These are phyloP conservation scores for Microtus agrestis DNA, from an alignment of 2,797 vertebrate species.

Conservation along the genomic window DNA sequence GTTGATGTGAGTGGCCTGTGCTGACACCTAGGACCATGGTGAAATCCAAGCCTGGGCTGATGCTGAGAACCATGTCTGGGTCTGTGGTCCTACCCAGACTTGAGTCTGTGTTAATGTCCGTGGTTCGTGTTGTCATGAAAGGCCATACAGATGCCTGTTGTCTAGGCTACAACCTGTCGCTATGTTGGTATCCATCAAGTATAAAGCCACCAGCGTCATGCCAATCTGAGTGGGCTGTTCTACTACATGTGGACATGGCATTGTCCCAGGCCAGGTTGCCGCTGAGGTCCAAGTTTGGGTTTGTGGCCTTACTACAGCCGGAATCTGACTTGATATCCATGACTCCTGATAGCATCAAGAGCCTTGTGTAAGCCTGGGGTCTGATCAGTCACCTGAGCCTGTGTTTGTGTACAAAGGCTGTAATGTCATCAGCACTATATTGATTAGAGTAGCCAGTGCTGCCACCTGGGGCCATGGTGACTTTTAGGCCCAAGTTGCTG, in stretches of 20 bases:
- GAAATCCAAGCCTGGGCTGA: background rate
- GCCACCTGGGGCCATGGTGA: background rate
- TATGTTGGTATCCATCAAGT: background rate
- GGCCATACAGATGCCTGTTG: background rate
- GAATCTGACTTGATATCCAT: background rate
- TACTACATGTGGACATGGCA: background rate
- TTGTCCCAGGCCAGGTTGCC: background rate
- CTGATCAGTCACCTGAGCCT: background rate
- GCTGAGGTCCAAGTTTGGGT: background rate
- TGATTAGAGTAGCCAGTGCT: background rate
- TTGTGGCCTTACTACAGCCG: background rate
- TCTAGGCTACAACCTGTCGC: background rate
- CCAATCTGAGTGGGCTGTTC: background rate
- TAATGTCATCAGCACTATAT: background rate
- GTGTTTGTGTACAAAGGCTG: background rate
- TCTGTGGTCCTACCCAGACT: background rate
- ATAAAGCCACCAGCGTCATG: accelerated
- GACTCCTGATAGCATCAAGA: background rate
- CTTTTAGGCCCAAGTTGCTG: background rate
- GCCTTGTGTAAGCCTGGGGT: background rate
- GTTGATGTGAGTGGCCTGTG: background rate
- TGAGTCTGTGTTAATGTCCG: background rate
- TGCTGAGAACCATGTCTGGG: background rate
- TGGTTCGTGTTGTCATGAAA: background rate
- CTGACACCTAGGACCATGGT: background rate